Evolutionary conservation across 2,797 vertebrate genomes (phyloP), one percentile per base, ranked within the genome.

Genomic region (Synaphobranchus kaupii): DNA sequence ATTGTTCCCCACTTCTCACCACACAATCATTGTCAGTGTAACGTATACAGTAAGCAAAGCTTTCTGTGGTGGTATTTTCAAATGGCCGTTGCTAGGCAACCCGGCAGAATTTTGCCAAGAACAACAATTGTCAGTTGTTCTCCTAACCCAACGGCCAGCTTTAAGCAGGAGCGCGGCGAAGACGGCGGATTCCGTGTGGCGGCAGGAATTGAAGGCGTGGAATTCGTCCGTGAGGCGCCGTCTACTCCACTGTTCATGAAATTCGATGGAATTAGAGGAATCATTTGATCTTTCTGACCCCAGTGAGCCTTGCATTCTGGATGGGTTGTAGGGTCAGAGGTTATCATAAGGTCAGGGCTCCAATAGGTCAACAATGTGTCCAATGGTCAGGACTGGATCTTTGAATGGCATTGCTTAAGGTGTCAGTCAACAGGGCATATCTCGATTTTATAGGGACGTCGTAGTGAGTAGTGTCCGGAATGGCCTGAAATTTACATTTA

Each of bases 1-100:
- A 68, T 44, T 84, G 0, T 20, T 6, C 12, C 63, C 34, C 34
- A 63, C 13, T n/a, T 63, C 31, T 44, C 39, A 47, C 83, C 31
- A 25, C 28, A 5, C 39, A 1, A 39, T 5, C 83, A 66, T 34
- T 47, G 83, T 66, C 56, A 44, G 58, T 25, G 83, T 63, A 39
- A 58, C 22, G 44, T 2, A 63, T 63, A 84, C 83, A 25, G n/a
- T 63, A 1, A 63, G 31, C 58, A 63, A 63, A 66, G 31, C n/a
- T 13, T 66, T 47, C 39, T 39, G 34, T 66, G 83, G 52, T 84
- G 58, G 83, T 34, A 54, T 60, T 84, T 12, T 31, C 1, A 84
- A 47, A 84, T n/a, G n/a, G 31, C 56, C 39, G 83, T 84, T 84
- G 83, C 83, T 66, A 47, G 15, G 83, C 83, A 84, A 84, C 83